Conservation (phyloP, 1,140 invertebrate genomes). For the Pachypsylla venusta region DNA sequence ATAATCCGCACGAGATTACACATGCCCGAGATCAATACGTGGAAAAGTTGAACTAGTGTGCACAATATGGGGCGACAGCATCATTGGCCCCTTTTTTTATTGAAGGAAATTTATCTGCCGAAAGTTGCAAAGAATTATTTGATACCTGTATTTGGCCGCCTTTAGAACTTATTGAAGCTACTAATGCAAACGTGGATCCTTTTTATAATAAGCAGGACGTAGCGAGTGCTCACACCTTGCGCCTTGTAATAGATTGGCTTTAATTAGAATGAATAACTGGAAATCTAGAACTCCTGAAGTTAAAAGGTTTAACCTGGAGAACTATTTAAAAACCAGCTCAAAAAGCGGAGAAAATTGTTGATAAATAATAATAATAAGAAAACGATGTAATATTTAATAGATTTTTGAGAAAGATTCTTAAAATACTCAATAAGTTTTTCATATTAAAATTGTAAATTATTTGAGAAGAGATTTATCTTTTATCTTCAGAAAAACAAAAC, state of each 20-base stretch:
- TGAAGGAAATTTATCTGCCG: neutral
- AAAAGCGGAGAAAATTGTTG: too few relatives aligned
- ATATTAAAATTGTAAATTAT: too few relatives aligned
- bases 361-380: too few relatives aligned
- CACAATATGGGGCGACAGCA: neutral
- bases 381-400: too few relatives aligned
- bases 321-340: too few relatives aligned
- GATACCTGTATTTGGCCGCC: neutral
- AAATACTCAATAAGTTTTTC: too few relatives aligned
- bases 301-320: too few relatives aligned
- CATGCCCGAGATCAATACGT: neutral
- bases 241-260: neutral
- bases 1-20: neutral
- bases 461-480: too few relatives aligned
- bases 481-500: too few relatives aligned
- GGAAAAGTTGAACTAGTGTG: neutral
- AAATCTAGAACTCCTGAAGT: too few relatives aligned
- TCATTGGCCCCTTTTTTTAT: neutral
- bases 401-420: too few relatives aligned
- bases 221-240: neutral
- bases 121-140: neutral
- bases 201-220: neutral
- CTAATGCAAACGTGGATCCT: neutral
- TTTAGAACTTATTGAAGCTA: neutral
- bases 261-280: neutral